Evolutionary conservation across 35 echinoderm and acorn worm species (phyloP), one percentile per base, ranked within the genome.

Genomic region (Lytechinus variegatus): DNA sequence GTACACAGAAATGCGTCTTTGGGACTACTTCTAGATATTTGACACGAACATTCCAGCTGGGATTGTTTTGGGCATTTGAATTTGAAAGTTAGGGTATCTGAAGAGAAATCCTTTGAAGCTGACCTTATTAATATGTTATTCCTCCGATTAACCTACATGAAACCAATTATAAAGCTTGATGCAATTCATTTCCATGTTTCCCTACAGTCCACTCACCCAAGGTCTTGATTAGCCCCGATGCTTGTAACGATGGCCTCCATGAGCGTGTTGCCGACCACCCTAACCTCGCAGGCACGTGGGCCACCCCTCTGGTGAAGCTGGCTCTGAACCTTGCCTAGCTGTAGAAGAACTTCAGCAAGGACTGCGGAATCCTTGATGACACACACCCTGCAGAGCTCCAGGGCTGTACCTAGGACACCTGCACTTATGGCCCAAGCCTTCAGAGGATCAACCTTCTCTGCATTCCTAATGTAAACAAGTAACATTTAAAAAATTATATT

Each of bases 321-420:
- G n/a, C 96, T 71, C 86, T 99, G 97, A 52, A 99, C 98, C 94
- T 97, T 97, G 54, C 98, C 98, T 1, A 99, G 95, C 86, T 97
- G 95, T 8, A 99, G 95, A 51, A 97, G 58, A 9, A 98, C 95
- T 93, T 99, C 98, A 4, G 97, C 97, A 52, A 95, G 28, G 16
- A 98, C 71, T 54, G 94, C 95, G 11, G 61, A 56, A 27, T 99
- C 97, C 55, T 95, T 96, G 58, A 95, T 95, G 19, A 96, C 98
- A 55, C 95, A 95, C 8, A 99, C 92, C 4, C 91, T 95, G 52
- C 87, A 94, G 10, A 99, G 92, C 66, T 97, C 96, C 28, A 99
- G 57, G 54, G 97, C 96, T 21, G 97, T 99, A 89, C 96, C 96
- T 16, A 99, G 95, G 6, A 99, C 98, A 27, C 95, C 97, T 11